Base-by-base conservation (phyloP, 2,888 invertebrate genomes). In the Chironomus tentans region DNA sequence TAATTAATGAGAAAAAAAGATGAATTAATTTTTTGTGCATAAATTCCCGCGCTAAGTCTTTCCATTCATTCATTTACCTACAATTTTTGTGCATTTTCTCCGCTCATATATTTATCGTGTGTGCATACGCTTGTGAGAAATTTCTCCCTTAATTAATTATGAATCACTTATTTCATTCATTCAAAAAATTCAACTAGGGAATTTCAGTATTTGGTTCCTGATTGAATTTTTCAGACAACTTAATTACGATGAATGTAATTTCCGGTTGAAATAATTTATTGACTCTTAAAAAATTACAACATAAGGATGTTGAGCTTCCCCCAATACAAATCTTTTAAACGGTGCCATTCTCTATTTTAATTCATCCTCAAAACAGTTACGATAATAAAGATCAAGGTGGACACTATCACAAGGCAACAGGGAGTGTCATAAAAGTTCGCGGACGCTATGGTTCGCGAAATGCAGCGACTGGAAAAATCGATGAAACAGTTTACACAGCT, bases 391-490 rank as follows among this genome's bases (percentile, higher is more conserved):
- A 91, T 81, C 86, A 87, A 80, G 92, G 91, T 2, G 87, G 88
- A 78, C 90, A 89, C 80, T 92, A 90, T 82, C 92, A 92, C 82
- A 85, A 84, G 78, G 85, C 84, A 77, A 82, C 87, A 77, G 90
- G 90, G 47, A 88, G 88, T 80, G 88, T 87, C 61, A 90, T 89
- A 82, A 87, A 89, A 69, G 91, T 91, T 22, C 87, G 89, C 77
- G 91, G 91, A 76, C 86, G 90, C 81, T 91, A 91, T 81, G 92
- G 92, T 68, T 88, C 89, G 77, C 86, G 90, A 79, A 91, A 90
- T 82, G 90, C 92, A n/a, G 88, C 86, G 77, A 89, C 88, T 78
- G 90, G 91, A 75, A 87, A 86, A 70, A 85, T 90, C 72, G 90
- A 91, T 80, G 88, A 90, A 80, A 90, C 90, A 3, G 86, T 89